Evolutionary conservation across 2,888 invertebrate genomes (phyloP).

Genomic region (Epirrhoe alternata): DNA sequence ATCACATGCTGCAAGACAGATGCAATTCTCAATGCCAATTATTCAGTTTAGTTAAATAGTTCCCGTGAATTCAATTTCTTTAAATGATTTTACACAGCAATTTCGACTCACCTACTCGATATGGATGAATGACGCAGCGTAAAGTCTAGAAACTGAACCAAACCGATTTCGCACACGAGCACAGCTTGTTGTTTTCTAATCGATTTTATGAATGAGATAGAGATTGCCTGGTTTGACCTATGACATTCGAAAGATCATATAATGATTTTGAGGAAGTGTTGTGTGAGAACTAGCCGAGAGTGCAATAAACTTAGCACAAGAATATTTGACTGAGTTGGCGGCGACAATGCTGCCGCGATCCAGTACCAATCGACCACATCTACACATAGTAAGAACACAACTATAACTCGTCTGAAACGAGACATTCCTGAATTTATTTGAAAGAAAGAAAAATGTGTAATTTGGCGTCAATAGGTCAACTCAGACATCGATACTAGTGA

Average conservation of each 20-base stretch:
- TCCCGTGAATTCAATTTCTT: constrained; percentile 58
- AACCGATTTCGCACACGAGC: constrained; percentile 26
- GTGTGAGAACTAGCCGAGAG: constrained; percentile 41
- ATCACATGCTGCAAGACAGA: constrained; percentile 63
- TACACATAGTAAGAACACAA: not conserved
- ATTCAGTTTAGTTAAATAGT: constrained; percentile 61
- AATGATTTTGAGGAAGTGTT: constrained; percentile 43
- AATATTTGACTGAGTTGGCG: constrained; percentile 78
- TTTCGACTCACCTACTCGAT: constrained; percentile 48
- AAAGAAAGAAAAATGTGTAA: not conserved
- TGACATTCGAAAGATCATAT: constrained; percentile 24
- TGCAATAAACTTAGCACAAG: constrained; percentile 56
- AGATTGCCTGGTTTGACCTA: constrained; percentile 2
- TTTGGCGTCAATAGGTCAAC: not conserved
- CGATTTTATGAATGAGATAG: constrained; percentile 19
- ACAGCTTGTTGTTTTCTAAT: constrained; percentile 19
- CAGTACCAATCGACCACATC: constrained; percentile 22
- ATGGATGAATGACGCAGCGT: constrained; percentile 40
- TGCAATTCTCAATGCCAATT: constrained; percentile 78
- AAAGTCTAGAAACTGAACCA: constrained; percentile 37
- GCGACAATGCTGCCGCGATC: constrained; percentile 59
- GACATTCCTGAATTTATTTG: not conserved
- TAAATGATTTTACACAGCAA: constrained; percentile 58
- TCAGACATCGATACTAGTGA: constrained; percentile 49
- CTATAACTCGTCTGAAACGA: not conserved